These are phyloP conservation scores for Meta bourneti DNA, from an alignment of 2,888 invertebrate species.

Conservation along the genomic window DNA sequence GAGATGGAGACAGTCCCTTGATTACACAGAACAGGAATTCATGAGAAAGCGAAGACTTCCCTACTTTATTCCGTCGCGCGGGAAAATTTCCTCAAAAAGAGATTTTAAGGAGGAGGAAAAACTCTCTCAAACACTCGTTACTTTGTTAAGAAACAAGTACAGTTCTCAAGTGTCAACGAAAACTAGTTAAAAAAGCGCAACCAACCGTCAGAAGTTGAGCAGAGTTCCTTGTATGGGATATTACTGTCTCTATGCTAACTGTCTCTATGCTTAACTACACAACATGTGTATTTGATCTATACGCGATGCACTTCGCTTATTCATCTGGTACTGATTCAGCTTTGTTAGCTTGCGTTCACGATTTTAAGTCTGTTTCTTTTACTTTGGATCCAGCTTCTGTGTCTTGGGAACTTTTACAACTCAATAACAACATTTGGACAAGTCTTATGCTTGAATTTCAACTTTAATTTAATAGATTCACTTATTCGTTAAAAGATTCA, in stretches of 20 bases:
- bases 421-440: too few species aligned
- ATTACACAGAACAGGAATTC: constrained; percentile 32
- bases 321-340: too few species aligned
- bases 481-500: too few species aligned
- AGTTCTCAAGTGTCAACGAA: constrained; percentile 42
- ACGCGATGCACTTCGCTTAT: background rate
- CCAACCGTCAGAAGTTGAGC: background rate
- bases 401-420: too few species aligned
- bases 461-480: too few species aligned
- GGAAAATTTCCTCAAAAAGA: constrained; percentile 42
- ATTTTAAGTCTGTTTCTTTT: too few species aligned
- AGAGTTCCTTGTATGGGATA: constrained; percentile 21
- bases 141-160: constrained; percentile 33
- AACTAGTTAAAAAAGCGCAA: constrained; percentile 32
- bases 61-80: constrained; percentile 44
- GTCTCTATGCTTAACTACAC: background rate
- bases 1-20: constrained; percentile 24
- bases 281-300: background rate
- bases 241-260: background rate
- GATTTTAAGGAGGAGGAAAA: constrained; percentile 25
- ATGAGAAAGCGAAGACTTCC: constrained; percentile 47
- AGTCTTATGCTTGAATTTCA: too few species aligned
- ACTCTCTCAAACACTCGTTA: constrained; percentile 44
- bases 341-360: too few species aligned
- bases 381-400: too few species aligned